Base-by-base conservation (phyloP, 2,113 vertebrate genomes). In the Saccopteryx leptura region DNA sequence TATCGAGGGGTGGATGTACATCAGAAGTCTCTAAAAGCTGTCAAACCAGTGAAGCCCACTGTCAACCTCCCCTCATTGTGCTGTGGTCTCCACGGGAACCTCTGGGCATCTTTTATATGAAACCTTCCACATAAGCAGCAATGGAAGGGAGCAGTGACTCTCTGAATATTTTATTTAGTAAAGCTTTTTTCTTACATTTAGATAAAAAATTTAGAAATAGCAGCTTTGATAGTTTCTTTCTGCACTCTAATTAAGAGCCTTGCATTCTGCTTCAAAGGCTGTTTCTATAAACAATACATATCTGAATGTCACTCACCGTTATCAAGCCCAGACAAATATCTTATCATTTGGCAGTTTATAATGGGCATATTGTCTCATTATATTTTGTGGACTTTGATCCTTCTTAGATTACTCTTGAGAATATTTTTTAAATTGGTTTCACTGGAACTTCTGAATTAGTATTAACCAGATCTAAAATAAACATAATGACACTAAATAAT, bases 311-410 rank as follows among this genome's bases (percentile, higher is more conserved):
- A 76, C 88, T 92, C 83, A 85, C 88, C 88, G 92, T 91, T 92
- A 56, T 78, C 75, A 83, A 74, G 28, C 52, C 19, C 68, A 90
- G 72, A 78, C 66, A 91, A 91, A 10, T 83, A 80, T 76, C 91
- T 83, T 90, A 72, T 66, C 81, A 66, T 76, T 68, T 71, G 68
- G 63, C 28, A 33, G 31, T 50, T 93, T 48, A 48, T 92, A 91
- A 56, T 89, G 60, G 86, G 33, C 58, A 72, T 74, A 63, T 88
- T 93, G 95, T 94, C 97, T 92, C 50, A 68, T 95, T 95, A 88
- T 81, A 95, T 86, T 95, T 91, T 95, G 74, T 76, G 88, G 72
- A 84, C 85, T 97, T 92, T 95, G 84, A 96, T 96, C 96, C 82
- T 93, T 28, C 91, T 86, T 83, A 95, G 86, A 69, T 95, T 88